A percentile compares a stretch with the other conserved stretches of the same genome.
Conservation (phyloP, 2,797 vertebrate genomes). For the Oryzias dopingdopingensis region DNA sequence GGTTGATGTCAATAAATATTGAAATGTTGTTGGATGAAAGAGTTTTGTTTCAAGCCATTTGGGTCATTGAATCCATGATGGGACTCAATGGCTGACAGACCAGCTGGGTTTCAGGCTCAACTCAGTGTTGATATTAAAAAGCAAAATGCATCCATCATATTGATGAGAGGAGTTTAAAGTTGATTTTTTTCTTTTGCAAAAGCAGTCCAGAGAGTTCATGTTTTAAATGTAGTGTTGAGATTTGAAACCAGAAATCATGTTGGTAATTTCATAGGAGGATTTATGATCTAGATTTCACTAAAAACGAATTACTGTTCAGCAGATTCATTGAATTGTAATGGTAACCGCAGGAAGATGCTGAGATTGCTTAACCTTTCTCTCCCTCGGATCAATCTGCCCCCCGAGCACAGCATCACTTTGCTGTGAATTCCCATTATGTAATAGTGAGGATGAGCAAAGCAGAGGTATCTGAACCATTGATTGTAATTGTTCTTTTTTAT, state of each 20-base stretch:
- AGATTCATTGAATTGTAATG: slow-evolving; percentile 13
- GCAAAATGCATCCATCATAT: not conserved
- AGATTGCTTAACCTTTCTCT: slow-evolving; percentile 52
- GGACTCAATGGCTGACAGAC: slow-evolving; percentile 10
- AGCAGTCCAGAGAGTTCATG: too few relatives aligned
- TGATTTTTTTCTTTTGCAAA: not conserved
- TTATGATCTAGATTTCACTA: too few relatives aligned
- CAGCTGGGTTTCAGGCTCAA: slow-evolving; percentile 12
- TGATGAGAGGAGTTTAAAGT: slow-evolving; percentile 1
- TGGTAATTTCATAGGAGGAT: not conserved
- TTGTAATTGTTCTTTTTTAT: slow-evolving; percentile 66
- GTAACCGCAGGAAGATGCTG: slow-evolving; percentile 37
- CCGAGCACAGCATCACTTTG: slow-evolving; percentile 48
- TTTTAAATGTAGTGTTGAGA: not conserved
- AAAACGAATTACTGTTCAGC: too few relatives aligned
- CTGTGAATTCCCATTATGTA: slow-evolving; percentile 65
- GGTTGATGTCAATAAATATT: slow-evolving; percentile 40
- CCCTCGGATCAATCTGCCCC: slow-evolving; percentile 61
- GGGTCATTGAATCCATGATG: slow-evolving; percentile 46
- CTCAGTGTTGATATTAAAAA: slow-evolving; percentile 14
- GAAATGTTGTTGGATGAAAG: slow-evolving; percentile 45
- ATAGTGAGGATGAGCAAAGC: slow-evolving; percentile 49
- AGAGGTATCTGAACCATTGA: slow-evolving; percentile 64
- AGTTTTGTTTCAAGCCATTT: slow-evolving; percentile 63
- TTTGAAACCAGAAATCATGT: not conserved